A percentile compares a stretch with the other conserved stretches of the same genome.
These are phyloP conservation scores for Nyctibius bracteatus DNA, from an alignment of 2,113 vertebrate genomes.

Conservation along the genomic window DNA sequence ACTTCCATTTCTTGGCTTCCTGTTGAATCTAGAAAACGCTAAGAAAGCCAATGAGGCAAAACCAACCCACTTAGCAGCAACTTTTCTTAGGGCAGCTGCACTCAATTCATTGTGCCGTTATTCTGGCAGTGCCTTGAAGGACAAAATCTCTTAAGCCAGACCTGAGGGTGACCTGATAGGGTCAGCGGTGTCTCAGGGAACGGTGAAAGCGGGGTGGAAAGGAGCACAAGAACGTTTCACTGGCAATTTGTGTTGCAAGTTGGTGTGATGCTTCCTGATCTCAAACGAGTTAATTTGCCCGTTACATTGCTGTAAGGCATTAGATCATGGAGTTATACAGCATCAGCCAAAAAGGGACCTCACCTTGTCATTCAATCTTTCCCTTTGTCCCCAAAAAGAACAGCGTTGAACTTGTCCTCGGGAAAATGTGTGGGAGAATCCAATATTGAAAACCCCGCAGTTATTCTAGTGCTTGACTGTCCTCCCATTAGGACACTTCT, in stretches of 20 bases:
- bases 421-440: background rate
- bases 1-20: background rate
- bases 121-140: background rate
- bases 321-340: background rate
- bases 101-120: rapidly evolving
- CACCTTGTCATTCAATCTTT: background rate
- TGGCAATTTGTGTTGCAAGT: background rate
- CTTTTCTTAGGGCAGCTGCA: background rate
- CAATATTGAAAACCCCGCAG: background rate
- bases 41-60: background rate
- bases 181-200: background rate
- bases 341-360: background rate
- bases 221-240: background rate
- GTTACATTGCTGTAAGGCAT: background rate
- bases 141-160: background rate
- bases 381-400: background rate
- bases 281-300: background rate
- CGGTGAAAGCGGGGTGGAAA: background rate
- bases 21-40: background rate
- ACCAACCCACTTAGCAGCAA: background rate
- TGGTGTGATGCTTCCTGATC: background rate
- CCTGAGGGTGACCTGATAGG: background rate
- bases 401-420: background rate
- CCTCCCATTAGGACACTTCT: background rate
- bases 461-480: background rate